A percentile compares a stretch with the other conserved stretches of the same genome.
Evolutionary conservation across 2,113 vertebrate genomes (phyloP).

Genomic region (Callionymus lyra): DNA sequence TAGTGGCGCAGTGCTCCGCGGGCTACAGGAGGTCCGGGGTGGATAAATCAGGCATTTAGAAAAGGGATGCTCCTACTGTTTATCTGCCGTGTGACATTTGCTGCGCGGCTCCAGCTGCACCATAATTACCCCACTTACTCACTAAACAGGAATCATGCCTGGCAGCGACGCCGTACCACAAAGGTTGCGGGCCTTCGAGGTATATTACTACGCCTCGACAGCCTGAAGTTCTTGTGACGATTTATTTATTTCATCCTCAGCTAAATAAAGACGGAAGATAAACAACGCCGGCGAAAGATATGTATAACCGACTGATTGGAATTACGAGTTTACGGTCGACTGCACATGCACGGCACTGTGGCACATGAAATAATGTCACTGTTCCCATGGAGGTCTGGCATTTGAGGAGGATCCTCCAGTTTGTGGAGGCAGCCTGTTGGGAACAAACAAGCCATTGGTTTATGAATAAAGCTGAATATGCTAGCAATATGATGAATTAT

Average conservation of each 20-base stretch:
- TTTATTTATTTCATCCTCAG: not conserved
- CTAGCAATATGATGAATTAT: slow-evolving; percentile 38
- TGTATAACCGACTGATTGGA: slow-evolving; percentile 36
- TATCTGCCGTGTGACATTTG: slow-evolving; percentile 97
- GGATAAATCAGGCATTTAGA: slow-evolving; percentile 91
- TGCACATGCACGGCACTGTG: slow-evolving; percentile 50
- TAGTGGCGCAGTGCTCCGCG: slow-evolving; percentile 67
- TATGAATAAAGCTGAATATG: slow-evolving; percentile 14
- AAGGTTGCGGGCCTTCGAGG: slow-evolving; percentile 86
- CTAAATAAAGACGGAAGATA: slow-evolving; percentile 42
- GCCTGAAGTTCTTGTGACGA: not conserved
- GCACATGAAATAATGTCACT: slow-evolving; percentile 65
- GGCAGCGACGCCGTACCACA: slow-evolving; percentile 82
- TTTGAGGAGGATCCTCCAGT: slow-evolving; percentile 48
- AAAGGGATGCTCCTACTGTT: slow-evolving; percentile 87
- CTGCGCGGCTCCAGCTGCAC: slow-evolving; percentile 79
- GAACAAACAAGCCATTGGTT: too few relatives aligned
- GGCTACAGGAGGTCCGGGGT: slow-evolving; percentile 83
- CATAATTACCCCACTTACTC: slow-evolving; percentile 97
- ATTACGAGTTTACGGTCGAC: slow-evolving; percentile 51
- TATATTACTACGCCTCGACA: slow-evolving; percentile 78
- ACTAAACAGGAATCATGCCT: slow-evolving; percentile 85
- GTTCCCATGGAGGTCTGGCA: slow-evolving; percentile 65
- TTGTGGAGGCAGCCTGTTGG: too few relatives aligned
- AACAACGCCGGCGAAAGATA: slow-evolving; percentile 36